Evolutionary conservation across 1,140 invertebrate species (phyloP).

Genomic region (Drosophila santomea): DNA sequence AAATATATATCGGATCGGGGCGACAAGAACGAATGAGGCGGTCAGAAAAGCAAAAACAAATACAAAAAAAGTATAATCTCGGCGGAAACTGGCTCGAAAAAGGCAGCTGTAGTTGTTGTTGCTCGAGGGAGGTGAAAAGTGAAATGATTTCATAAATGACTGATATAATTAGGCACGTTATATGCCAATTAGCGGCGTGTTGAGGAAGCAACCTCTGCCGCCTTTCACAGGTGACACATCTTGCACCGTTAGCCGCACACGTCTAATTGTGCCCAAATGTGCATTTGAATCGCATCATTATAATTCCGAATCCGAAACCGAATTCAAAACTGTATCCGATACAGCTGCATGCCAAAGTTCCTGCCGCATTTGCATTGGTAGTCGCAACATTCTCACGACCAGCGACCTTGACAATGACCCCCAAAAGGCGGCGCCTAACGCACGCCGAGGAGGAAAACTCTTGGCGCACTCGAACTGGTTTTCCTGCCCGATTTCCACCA

Average conservation of each 20-base stretch:
- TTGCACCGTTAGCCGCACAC: conserved; percentile 53
- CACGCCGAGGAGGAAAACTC: conserved; percentile 66
- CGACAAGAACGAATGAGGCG: conserved; percentile 39
- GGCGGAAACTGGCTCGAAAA: conserved; percentile 39
- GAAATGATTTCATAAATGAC: conserved; percentile 55
- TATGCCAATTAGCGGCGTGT: conserved; percentile 76
- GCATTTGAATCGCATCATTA: conserved; percentile 60
- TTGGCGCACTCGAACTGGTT: conserved; percentile 69
- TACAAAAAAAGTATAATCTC: neutral
- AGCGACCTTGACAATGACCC: conserved; percentile 70
- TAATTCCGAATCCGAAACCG: neutral
- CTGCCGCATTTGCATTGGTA: conserved; percentile 56
- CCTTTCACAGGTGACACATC: conserved; percentile 63
- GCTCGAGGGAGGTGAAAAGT: conserved; percentile 46
- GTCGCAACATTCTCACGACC: conserved; percentile 56
- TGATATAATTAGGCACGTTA: conserved; percentile 76
- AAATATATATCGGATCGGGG: conserved; percentile 9
- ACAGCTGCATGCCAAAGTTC: conserved; percentile 50
- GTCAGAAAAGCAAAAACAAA: neutral
- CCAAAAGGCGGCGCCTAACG: conserved; percentile 30
- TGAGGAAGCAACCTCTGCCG: conserved; percentile 67
- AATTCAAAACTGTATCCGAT: neutral
- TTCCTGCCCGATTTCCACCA: conserved; percentile 33
- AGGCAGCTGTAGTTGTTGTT: conserved; percentile 18
- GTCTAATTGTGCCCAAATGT: conserved; percentile 77